Evolutionary conservation across 92 coral and sea anemone species (phyloP).

Genomic region (Epizoanthus stellaris): DNA sequence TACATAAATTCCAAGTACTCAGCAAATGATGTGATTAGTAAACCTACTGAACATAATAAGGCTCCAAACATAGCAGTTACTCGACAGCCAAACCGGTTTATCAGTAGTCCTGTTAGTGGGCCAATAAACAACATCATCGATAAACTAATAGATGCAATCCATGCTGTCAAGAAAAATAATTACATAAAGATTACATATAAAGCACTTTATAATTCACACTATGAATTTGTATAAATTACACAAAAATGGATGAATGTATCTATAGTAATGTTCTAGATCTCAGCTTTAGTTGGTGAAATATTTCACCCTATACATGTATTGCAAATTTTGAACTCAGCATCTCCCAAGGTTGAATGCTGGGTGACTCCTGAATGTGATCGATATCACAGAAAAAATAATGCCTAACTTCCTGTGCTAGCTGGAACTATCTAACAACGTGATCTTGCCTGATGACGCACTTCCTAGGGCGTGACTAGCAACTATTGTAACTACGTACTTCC

Average conservation of each 20-base stretch:
- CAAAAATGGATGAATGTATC: background rate
- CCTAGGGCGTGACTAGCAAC: no score
- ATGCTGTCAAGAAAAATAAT: conserved; percentile 31
- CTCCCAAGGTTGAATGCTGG: no score
- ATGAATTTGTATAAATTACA: background rate
- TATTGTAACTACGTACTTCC: no score
- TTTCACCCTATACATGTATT: no score
- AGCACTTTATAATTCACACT: background rate
- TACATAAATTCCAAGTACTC: conserved; percentile 34
- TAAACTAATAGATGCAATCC: conserved; percentile 30
- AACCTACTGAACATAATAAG: conserved; percentile 34
- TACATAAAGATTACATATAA: background rate
- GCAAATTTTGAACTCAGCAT: no score
- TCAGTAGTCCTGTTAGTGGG: conserved; percentile 41
- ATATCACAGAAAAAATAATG: no score
- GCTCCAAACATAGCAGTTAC: conserved; percentile 26
- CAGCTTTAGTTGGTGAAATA: no score
- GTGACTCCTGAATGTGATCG: no score
- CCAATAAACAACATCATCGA: conserved; percentile 20
- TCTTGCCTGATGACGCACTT: no score
- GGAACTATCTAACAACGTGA: no score
- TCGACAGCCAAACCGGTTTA: conserved; percentile 52
- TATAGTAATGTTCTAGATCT: no score
- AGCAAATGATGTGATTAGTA: conserved; percentile 49
- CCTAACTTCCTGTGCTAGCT: no score